A percentile compares a stretch with the other conserved stretches of the same genome.
Evolutionary conservation across 2,888 invertebrate species (phyloP).

Genomic region (Drosophila parthenogenetica): DNA sequence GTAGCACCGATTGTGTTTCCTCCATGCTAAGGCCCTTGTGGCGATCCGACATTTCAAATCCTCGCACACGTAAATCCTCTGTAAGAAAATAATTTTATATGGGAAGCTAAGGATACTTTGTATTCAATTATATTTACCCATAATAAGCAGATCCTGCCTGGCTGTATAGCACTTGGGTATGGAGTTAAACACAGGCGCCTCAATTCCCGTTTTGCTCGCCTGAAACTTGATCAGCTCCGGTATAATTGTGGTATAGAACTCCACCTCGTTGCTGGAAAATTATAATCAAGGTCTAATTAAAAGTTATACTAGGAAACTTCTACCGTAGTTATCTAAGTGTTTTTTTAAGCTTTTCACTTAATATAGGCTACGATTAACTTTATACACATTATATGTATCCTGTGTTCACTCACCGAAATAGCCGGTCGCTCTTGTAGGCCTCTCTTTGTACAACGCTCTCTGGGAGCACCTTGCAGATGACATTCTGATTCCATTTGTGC

Average conservation of each 20-base stretch:
- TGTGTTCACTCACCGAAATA: conserved; percentile 86
- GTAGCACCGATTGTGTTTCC: conserved; percentile 87
- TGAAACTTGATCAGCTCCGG: conserved; percentile 88
- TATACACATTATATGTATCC: no score
- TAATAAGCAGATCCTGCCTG: conserved; percentile 86
- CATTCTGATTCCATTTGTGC: conserved; percentile 88
- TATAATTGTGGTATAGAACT: conserved; percentile 90
- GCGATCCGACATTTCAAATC: conserved; percentile 89
- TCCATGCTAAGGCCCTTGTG: conserved; percentile 87
- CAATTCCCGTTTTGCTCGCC: conserved; percentile 61
- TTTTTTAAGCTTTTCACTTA: no score
- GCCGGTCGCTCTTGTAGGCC: conserved; percentile 89
- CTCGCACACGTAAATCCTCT: conserved; percentile 88
- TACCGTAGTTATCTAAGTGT: no score
- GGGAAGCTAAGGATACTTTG: not conserved
- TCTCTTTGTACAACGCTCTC: conserved; percentile 88
- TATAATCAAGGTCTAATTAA: no score
- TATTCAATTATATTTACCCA: conserved; percentile 74
- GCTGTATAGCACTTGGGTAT: conserved; percentile 88
- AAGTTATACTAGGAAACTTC: no score
- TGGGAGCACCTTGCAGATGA: conserved; percentile 90
- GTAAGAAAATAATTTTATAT: conserved; percentile 49
- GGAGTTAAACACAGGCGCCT: conserved; percentile 85
- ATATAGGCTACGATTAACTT: no score
- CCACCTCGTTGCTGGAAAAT: conserved; percentile 87